Evolutionary conservation across 1,140 invertebrate genomes (phyloP).

Genomic region (Saccostrea cuccullata): DNA sequence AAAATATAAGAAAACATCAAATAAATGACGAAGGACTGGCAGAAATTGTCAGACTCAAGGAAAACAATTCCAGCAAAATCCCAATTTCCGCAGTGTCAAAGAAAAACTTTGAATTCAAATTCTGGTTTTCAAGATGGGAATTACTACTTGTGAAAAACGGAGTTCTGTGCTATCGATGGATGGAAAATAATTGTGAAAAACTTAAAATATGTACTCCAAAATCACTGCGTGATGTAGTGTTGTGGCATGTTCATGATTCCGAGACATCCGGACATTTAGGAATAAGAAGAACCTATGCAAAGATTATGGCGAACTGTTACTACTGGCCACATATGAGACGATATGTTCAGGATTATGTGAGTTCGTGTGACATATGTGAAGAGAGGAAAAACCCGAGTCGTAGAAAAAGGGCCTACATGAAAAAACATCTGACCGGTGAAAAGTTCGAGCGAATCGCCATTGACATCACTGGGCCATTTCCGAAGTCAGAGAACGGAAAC

Average conservation of each 20-base stretch:
- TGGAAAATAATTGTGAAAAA: not conserved
- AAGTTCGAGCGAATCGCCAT: conserved; percentile 41
- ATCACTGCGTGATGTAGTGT: not conserved
- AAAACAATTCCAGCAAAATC: not conserved
- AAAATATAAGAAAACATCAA: no score
- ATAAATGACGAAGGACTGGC: no score
- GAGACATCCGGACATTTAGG: conserved; percentile 27
- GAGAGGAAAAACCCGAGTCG: conserved; percentile 39
- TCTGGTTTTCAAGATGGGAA: conserved; percentile 43
- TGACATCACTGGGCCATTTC: conserved; percentile 46
- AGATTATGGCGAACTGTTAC: conserved; percentile 17
- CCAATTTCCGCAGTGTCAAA: not conserved
- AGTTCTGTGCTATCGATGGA: conserved; percentile 37
- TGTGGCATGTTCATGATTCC: conserved; percentile 49
- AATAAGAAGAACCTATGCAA: conserved; percentile 31
- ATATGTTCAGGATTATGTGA: conserved; percentile 28
- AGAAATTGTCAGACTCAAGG: no score
- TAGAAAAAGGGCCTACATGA: conserved; percentile 14
- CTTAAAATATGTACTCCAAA: conserved; percentile 23
- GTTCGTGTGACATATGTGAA: no score
- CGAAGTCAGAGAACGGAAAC: conserved; percentile 14
- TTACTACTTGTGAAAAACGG: conserved; percentile 33
- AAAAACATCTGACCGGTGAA: conserved; percentile 32
- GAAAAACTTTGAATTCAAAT: conserved; percentile 37
- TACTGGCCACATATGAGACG: conserved; percentile 43